Evolutionary conservation across 2,113 vertebrate genomes (phyloP).

Genomic region (Scophthalmus maximus): DNA sequence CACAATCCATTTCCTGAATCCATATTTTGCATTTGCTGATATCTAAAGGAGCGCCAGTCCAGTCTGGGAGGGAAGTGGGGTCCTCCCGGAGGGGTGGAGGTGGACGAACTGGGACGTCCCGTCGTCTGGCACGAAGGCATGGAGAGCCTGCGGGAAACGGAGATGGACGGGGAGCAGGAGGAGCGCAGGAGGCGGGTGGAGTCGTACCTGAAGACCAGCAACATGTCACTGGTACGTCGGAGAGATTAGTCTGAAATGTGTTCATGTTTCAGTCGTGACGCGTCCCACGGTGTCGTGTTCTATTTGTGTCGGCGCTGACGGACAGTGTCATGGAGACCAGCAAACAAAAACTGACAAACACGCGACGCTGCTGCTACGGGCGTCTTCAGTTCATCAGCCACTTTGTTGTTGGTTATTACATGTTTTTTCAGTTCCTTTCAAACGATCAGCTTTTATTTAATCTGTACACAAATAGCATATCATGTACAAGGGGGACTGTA

Average conservation of each 20-base stretch:
- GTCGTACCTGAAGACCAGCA: conserved; percentile 74
- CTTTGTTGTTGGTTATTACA: too few relatives aligned
- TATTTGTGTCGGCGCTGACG: too few relatives aligned
- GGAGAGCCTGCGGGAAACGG: conserved; percentile 30
- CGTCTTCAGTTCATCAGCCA: background rate
- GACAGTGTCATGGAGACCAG: background rate
- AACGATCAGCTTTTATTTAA: background rate
- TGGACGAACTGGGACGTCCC: conserved; percentile 83
- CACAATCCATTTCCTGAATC: too few relatives aligned
- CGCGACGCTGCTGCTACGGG: too few relatives aligned
- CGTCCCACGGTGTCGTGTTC: background rate
- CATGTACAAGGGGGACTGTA: too few relatives aligned
- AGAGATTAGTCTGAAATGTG: background rate
- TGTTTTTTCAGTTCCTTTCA: too few relatives aligned
- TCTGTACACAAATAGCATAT: background rate
- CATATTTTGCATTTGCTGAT: too few relatives aligned
- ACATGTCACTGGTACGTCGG: conserved; percentile 75
- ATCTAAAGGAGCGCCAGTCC: conserved; percentile 81
- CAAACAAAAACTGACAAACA: background rate
- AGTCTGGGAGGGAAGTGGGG: conserved; percentile 72
- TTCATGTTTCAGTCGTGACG: conserved; percentile 1
- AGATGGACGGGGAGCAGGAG: conserved; percentile 57
- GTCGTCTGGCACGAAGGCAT: conserved; percentile 42
- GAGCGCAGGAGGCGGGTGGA: conserved; percentile 67
- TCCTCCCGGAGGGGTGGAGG: conserved; percentile 76